Conservation (phyloP, 2,888 invertebrate genomes). For the Drosophila testacea region DNA sequence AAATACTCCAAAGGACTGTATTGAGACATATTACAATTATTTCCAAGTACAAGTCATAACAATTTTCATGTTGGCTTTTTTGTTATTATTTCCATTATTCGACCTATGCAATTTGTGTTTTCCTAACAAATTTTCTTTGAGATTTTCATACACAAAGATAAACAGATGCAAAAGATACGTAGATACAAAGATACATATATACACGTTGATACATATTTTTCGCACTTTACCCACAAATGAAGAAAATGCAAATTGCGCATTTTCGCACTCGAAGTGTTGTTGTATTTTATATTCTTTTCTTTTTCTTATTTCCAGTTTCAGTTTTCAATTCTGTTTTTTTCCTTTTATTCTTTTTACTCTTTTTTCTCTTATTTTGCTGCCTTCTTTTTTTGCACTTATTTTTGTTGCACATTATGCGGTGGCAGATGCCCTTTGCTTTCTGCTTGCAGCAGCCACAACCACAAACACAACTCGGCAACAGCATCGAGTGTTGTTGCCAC, state of each 20-base stretch:
- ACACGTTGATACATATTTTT: slow-evolving; percentile 20
- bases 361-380: not conserved
- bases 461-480: slow-evolving; percentile 29
- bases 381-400: slow-evolving; percentile 24
- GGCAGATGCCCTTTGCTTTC: slow-evolving; percentile 30
- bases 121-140: not conserved
- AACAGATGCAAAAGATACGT: slow-evolving; percentile 8
- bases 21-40: too few relatives aligned
- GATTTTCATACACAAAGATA: slow-evolving; percentile 5
- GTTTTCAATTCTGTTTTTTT: slow-evolving; percentile 1
- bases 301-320: slow-evolving; percentile 34
- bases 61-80: too few relatives aligned
- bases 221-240: slow-evolving; percentile 48
- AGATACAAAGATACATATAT: slow-evolving; percentile 15
- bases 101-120: slow-evolving; percentile 12
- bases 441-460: slow-evolving; percentile 35
- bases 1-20: too few relatives aligned
- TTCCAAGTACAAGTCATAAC: too few relatives aligned
- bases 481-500: slow-evolving; percentile 50
- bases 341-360: not conserved
- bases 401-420: slow-evolving; percentile 58
- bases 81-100: not conserved
- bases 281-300: slow-evolving; percentile 16
- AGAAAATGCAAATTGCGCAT: slow-evolving; percentile 62
- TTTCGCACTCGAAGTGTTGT: slow-evolving; percentile 34